phyloP scores from a whole-genome alignment of 1,140 invertebrate species.

The Prorops nasuta region DNA sequence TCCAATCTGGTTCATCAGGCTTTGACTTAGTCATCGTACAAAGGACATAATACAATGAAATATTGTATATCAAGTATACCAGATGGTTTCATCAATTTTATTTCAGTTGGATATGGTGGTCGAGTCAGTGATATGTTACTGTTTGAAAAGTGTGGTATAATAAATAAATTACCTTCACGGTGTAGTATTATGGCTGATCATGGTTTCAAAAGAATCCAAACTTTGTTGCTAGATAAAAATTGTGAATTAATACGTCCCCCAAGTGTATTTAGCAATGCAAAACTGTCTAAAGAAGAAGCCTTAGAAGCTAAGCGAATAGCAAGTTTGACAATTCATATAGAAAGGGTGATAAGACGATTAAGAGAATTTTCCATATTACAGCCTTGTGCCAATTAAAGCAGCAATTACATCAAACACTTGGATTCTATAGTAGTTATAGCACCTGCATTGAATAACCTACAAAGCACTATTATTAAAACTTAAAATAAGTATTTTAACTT shows the following conservation, averaged over 20 bases:
- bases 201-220: conserved; percentile 43
- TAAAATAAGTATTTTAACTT: background rate
- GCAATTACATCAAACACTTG: too few species aligned
- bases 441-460: conserved; percentile 36
- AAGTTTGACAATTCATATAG: conserved; percentile 47
- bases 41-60: conserved; percentile 41
- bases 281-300: conserved; percentile 36
- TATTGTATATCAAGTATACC: conserved; percentile 49
- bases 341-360: conserved; percentile 40
- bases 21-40: conserved; percentile 33
- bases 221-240: conserved; percentile 25
- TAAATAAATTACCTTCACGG: conserved; percentile 27
- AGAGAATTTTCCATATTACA: conserved; percentile 45
- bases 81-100: conserved; percentile 48
- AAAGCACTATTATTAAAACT: conserved; percentile 23
- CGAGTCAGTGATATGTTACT: conserved; percentile 39
- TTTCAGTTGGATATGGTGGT: conserved; percentile 48
- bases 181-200: conserved; percentile 42
- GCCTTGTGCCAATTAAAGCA: conserved; percentile 42
- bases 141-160: conserved; percentile 36
- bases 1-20: conserved; percentile 23
- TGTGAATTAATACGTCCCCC: conserved; percentile 43
- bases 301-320: conserved; percentile 44
- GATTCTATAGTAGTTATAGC: conserved; percentile 35
- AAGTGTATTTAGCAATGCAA: conserved; percentile 30